Evolutionary conservation across 2,888 invertebrate genomes (phyloP), one percentile per base, ranked within the genome.

Genomic region (Pseudococcus longispinus): DNA sequence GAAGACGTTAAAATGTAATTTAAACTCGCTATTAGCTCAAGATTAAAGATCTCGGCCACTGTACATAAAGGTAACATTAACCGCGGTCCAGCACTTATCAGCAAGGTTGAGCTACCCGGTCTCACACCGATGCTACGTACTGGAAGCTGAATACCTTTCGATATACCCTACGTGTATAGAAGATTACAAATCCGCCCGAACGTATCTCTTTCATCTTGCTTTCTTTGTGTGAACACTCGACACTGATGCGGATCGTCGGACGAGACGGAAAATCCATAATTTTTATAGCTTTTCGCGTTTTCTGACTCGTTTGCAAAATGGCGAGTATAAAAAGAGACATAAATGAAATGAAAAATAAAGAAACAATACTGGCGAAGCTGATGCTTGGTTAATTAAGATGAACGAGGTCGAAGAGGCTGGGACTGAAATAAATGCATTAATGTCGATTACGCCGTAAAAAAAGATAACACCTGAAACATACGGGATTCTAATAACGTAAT

Each of bases 401-500:
- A 77, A 77, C 77, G 77, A 77, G 77, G 77, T 77, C 77, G 42
- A 77, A 77, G 77, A 77, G n/a, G 83, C 29, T 65, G 70, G 84
- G n/a, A 85, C 23, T 65, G 23, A 65, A 85, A 70, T 85, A 85
- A 85, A 85, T 85, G 84, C 84, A 85, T 85, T 85, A 85, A 85
- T 65, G 84, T 85, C 65, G 84, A 85, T 85, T 85, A 85, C 65
- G 20, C 84, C 84, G 65, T 85, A 32, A 84, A 84, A 51, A 60
- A 85, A 65, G 65, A 85, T 42, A 85, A 85, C 70, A 60, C 84
- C 23, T 42, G 84, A 85, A 85, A 65, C 84, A 85, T 85, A 85
- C 84, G 84, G 84, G 65, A 85, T 85, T 85, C 84, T 85, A 85
- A 85, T 85, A 85, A 85, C 84, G 84, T 85, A 85, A 85, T 85